Conservation (phyloP, 37 sponge, comb jelly and placozoan species). For the Geodia barretti region DNA sequence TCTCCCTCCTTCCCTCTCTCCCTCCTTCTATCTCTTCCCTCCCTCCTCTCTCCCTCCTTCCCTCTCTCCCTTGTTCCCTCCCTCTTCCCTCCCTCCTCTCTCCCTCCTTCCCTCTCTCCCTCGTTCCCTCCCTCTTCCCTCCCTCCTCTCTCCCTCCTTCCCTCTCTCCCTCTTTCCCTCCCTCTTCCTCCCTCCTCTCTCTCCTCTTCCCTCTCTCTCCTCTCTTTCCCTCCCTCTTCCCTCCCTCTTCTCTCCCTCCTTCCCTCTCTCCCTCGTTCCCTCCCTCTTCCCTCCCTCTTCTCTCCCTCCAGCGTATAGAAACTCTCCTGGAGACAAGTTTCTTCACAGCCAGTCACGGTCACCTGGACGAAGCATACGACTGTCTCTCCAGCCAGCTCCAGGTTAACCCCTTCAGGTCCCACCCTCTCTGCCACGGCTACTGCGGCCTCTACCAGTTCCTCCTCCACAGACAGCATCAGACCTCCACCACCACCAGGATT, state of each 20-base stretch:
- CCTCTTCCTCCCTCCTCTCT: not conserved
- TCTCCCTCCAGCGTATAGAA: conserved; percentile 13
- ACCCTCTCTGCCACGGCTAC: conserved; percentile 37
- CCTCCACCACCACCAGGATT: too few relatives aligned
- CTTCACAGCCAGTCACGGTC: conserved; percentile 40
- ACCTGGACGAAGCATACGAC: conserved; percentile 45
- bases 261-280: too few relatives aligned
- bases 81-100: not conserved
- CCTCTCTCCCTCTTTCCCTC: not conserved
- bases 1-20: not conserved
- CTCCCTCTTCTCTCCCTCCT: conserved; percentile 12
- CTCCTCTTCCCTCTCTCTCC: not conserved
- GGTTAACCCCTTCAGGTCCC: conserved; percentile 43
- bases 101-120: not conserved
- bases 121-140: not conserved
- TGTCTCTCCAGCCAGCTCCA: conserved; percentile 18
- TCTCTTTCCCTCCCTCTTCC: not conserved
- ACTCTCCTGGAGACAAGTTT: conserved; percentile 33
- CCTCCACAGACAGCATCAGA: too few relatives aligned
- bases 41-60: not conserved
- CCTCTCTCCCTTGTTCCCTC: not conserved
- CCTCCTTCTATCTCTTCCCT: not conserved
- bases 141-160: not conserved
- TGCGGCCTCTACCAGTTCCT: conserved; percentile 29
- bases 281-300: not conserved